phyloP scores from a whole-genome alignment of 2,888 invertebrate species.

The Drosophila aldrichi region DNA sequence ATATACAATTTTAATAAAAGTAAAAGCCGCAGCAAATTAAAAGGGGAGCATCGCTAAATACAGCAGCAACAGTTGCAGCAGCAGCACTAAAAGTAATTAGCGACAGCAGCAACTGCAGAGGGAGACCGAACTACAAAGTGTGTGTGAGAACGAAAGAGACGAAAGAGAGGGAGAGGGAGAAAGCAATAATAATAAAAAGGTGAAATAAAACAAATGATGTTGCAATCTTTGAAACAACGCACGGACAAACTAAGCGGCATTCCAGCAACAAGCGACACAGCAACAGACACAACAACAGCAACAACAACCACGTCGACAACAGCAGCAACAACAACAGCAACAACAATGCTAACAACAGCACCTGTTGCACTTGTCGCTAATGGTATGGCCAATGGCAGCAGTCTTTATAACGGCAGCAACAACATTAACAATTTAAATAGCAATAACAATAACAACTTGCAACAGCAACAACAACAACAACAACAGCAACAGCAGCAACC shows the following conservation, averaged over 20 bases:
- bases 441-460: slow-evolving; percentile 68
- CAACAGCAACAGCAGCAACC: slow-evolving; percentile 52
- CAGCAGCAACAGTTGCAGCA: slow-evolving; percentile 40
- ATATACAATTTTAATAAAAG: slow-evolving; percentile 77
- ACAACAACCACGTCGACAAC: slow-evolving; percentile 60
- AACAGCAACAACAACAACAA: slow-evolving; percentile 53
- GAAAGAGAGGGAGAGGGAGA: slow-evolving; percentile 14
- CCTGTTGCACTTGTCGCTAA: slow-evolving; percentile 78
- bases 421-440: slow-evolving; percentile 80
- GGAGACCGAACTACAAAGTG: slow-evolving; percentile 1
- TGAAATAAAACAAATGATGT: slow-evolving; percentile 80
- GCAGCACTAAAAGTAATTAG: slow-evolving; percentile 76
- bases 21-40: slow-evolving; percentile 73
- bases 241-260: slow-evolving; percentile 83
- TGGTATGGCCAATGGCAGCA: slow-evolving; percentile 69
- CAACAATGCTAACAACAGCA: slow-evolving; percentile 76
- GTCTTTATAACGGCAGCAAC: slow-evolving; percentile 56
- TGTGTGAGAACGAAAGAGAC: not conserved
- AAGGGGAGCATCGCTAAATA: slow-evolving; percentile 70
- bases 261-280: slow-evolving; percentile 42
- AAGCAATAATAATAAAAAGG: slow-evolving; percentile 52
- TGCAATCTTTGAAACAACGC: slow-evolving; percentile 84
- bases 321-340: slow-evolving; percentile 42
- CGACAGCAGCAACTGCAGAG: slow-evolving; percentile 23
- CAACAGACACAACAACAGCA: slow-evolving; percentile 41